Percentiles rank a stretch among this genome's conserved stretches.
Conservation (phyloP, 2,797 vertebrate species). For the Cyprinodon diabolis region DNA sequence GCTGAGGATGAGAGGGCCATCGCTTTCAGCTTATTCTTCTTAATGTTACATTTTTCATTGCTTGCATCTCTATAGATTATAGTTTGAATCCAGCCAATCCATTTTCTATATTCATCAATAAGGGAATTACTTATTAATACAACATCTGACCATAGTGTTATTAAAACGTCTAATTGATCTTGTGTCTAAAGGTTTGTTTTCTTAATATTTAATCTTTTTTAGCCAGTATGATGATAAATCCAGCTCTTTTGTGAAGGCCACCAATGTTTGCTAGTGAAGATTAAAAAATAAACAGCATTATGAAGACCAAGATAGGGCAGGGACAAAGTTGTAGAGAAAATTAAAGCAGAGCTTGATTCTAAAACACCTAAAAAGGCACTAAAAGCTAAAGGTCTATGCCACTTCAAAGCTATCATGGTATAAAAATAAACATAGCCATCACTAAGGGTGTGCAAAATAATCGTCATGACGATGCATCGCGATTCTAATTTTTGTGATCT, state of each 20-base stretch:
- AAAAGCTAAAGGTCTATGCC: background rate
- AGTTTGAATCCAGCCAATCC: too few species aligned
- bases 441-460: too few species aligned
- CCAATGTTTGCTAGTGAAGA: background rate
- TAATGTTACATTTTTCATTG: background rate
- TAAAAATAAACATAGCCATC: background rate
- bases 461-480: too few species aligned
- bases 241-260: background rate
- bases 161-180: background rate
- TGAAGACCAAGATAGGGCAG: background rate
- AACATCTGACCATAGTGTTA: background rate
- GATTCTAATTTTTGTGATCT: too few species aligned
- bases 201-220: background rate
- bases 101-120: background rate
- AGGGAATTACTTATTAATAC: background rate
- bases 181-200: background rate
- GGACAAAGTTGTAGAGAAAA: too few species aligned
- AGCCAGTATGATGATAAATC: background rate
- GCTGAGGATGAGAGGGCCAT: constrained; percentile 34
- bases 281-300: background rate
- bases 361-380: background rate
- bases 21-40: constrained; percentile 4
- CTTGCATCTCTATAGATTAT: background rate
- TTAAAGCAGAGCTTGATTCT: background rate
- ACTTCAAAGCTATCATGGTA: background rate